Conservation (phyloP, 2,888 invertebrate species). For the Therioaphis trifolii region DNA sequence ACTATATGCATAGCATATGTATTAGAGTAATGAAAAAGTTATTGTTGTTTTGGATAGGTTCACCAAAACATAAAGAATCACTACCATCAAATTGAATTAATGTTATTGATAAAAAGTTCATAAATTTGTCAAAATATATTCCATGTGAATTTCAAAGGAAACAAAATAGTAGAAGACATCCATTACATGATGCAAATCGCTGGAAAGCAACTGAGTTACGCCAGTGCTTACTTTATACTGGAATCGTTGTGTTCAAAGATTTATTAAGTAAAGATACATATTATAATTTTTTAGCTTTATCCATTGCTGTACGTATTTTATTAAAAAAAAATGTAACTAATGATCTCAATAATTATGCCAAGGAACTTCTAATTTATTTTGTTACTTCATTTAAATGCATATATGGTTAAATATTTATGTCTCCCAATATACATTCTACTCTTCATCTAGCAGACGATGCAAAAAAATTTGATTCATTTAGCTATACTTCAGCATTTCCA, state of each 20-base stretch:
- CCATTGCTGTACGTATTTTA: not conserved
- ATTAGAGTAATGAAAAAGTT: conserved; percentile 64
- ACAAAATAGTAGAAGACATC: conserved; percentile 9
- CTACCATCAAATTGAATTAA: not conserved
- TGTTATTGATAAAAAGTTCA: not conserved
- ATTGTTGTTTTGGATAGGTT: conserved; percentile 66
- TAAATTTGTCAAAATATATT: not conserved
- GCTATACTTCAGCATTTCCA: conserved; percentile 62
- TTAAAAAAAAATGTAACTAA: no score
- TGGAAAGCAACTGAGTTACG: conserved; percentile 26
- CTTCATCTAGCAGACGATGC: conserved; percentile 2
- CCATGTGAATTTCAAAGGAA: conserved; percentile 17
- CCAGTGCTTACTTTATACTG: conserved; percentile 4
- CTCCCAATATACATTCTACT: not conserved
- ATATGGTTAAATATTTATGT: not conserved
- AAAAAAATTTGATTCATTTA: not conserved
- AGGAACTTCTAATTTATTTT: not conserved
- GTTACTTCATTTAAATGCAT: not conserved
- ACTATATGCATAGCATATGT: not conserved
- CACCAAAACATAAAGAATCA: conserved; percentile 64
- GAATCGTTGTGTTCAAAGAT: not conserved
- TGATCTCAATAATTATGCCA: not conserved
- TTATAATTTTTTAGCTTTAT: not conserved
- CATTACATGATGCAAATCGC: conserved; percentile 3
- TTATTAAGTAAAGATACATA: not conserved